Evolutionary conservation across 2,888 invertebrate genomes (phyloP).

Genomic region (Leucozona laternaria): DNA sequence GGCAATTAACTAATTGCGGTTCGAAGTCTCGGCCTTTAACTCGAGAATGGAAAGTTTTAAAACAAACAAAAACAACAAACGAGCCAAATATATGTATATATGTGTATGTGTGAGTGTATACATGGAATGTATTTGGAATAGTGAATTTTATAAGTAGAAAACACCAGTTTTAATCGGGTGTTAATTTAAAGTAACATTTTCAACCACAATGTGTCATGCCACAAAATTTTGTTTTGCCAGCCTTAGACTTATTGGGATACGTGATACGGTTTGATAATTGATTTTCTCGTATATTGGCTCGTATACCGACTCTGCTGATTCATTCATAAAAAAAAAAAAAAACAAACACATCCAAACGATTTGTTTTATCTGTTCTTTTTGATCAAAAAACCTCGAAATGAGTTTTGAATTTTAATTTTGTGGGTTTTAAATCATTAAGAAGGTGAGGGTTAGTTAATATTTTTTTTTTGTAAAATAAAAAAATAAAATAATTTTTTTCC

Average conservation of each 20-base stretch:
- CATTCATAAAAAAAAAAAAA: conserved; percentile 43
- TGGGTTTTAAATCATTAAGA: neutral
- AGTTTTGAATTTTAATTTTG: conserved; percentile 30
- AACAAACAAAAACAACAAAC: neutral
- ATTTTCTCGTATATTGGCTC: neutral
- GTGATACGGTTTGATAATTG: conserved; percentile 51
- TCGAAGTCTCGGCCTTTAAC: neutral
- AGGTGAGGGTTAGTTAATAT: conserved; percentile 5
- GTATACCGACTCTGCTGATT: conserved; percentile 52
- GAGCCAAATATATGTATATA: neutral
- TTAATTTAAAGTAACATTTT: conserved; percentile 3
- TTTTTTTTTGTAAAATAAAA: neutral
- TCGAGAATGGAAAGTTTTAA: conserved; percentile 17
- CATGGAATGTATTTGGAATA: neutral
- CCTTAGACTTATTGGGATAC: conserved; percentile 45
- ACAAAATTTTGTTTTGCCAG: conserved; percentile 3
- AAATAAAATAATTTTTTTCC: neutral
- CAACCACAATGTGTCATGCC: conserved; percentile 23
- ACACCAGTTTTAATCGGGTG: neutral
- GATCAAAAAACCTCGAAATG: conserved; percentile 32
- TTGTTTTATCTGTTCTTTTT: conserved; percentile 35
- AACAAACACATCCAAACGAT: neutral
- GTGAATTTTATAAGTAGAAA: neutral
- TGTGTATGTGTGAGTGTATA: neutral
- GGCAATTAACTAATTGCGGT: conserved; percentile 28